Evolutionary conservation across 2,113 vertebrate species (phyloP).

Genomic region (Zosterops pallidus): DNA sequence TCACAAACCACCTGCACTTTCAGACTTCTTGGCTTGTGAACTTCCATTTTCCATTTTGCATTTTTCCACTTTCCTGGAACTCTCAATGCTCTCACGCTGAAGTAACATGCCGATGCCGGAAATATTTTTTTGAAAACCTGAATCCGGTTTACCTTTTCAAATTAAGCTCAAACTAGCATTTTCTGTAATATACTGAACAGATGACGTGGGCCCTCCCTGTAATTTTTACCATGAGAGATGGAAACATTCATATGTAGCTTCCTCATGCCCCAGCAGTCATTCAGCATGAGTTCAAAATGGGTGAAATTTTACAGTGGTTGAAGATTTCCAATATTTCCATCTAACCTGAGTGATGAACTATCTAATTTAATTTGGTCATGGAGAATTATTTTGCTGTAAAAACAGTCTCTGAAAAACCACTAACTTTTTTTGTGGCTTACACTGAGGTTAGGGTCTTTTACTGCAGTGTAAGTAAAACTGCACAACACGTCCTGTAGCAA

Average conservation of each 20-base stretch:
- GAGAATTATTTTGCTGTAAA: background rate
- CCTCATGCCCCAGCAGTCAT: fast-evolving
- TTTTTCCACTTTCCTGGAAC: background rate
- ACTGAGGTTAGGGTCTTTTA: background rate
- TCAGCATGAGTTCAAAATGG: background rate
- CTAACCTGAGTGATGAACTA: background rate
- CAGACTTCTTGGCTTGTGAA: background rate
- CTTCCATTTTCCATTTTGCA: background rate
- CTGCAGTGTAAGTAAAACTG: background rate
- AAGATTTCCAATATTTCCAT: background rate
- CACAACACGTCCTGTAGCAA: background rate
- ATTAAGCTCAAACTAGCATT: background rate
- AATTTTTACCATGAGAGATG: background rate
- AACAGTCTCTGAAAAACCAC: background rate
- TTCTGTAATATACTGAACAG: background rate
- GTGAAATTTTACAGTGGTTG: background rate
- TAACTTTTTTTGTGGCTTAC: background rate
- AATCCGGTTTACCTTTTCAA: background rate
- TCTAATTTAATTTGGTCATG: fast-evolving
- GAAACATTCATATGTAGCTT: background rate
- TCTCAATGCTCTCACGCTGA: background rate
- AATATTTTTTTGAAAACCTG: background rate
- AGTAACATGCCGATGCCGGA: fast-evolving
- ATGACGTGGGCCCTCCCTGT: fast-evolving
- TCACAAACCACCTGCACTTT: background rate